Evolutionary conservation across 2,888 invertebrate genomes (phyloP), one percentile per base, ranked within the genome.

Genomic region (Drosophila multiciliata): DNA sequence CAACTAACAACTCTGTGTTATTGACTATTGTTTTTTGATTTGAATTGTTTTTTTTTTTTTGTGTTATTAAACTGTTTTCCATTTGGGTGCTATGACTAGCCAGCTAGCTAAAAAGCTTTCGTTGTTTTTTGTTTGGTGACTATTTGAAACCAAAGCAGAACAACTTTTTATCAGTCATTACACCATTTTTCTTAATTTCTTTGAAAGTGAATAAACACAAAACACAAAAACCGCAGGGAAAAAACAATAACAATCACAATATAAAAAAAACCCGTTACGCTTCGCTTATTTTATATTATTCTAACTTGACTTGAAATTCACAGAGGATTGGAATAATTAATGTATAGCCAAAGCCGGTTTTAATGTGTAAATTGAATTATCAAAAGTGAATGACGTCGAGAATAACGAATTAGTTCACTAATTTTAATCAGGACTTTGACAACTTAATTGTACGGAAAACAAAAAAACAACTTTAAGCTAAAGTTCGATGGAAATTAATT

Each of bases 1-100:
- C 26, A 40, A 54, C 50, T 60, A 77, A 61, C 73, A 74, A 75
- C 79, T 76, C 80, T 68, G 77, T 89, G 75, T 82, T 84, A 61
- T 73, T 80, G 78, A 15, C 45, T 45, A 15, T 20, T 45, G 45
- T 38, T 8, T 71, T 55, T 60, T 45, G 23, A 17, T 36, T 40
- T 52, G 23, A 38, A 36, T 64, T 57, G 53, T n/a, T 36, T 20
- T 38, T 62, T 58, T 74, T 63, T 64, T 40, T 32, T 53, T 15
- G 54, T 71, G 36, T 52, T 38, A 54, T 67, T 59, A 33, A 59
- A 68, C 66, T 52, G 63, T 78, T 64, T 74, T 66, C 42, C 35
- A 70, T 75, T 63, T 53, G 61, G 52, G 20, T 53, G 53, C 26
- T 26, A 42, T 40, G 36, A 45, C 63, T 60, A 78, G 69, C 65